Percentiles rank a stretch among this genome's conserved stretches.
Conservation (phyloP, 2,797 vertebrate genomes). For the Myotis pilosus region DNA sequence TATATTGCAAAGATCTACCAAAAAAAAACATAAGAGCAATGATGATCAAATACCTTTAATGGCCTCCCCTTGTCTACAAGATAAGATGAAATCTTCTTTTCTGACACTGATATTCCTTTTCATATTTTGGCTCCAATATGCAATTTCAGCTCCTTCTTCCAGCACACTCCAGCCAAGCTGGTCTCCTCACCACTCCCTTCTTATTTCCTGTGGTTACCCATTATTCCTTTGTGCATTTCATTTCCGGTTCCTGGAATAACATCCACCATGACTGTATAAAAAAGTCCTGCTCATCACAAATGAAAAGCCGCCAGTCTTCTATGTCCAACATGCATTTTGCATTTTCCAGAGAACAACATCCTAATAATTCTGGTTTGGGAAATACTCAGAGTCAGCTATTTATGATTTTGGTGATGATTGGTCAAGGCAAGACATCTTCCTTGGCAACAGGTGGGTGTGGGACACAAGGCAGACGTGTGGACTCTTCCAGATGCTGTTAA, state of each 20-base stretch:
- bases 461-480: neutral
- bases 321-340: neutral
- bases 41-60: neutral
- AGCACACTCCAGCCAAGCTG: neutral
- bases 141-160: neutral
- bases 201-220: neutral
- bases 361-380: neutral
- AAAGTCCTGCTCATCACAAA: neutral
- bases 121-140: neutral
- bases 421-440: no score
- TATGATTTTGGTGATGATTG: neutral
- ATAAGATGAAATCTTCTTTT: neutral
- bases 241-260: neutral
- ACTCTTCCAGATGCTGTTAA: neutral
- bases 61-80: neutral
- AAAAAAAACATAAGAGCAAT: neutral
- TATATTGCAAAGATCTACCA: neutral
- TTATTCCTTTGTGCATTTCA: neutral
- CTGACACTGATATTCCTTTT: neutral
- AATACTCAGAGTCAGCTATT: no score
- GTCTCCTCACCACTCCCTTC: no score
- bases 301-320: neutral
- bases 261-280: neutral
- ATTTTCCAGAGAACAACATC: neutral
- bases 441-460: neutral